Evolutionary conservation across 2,888 invertebrate species (phyloP).

Genomic region (Rhodophaea formosa): DNA sequence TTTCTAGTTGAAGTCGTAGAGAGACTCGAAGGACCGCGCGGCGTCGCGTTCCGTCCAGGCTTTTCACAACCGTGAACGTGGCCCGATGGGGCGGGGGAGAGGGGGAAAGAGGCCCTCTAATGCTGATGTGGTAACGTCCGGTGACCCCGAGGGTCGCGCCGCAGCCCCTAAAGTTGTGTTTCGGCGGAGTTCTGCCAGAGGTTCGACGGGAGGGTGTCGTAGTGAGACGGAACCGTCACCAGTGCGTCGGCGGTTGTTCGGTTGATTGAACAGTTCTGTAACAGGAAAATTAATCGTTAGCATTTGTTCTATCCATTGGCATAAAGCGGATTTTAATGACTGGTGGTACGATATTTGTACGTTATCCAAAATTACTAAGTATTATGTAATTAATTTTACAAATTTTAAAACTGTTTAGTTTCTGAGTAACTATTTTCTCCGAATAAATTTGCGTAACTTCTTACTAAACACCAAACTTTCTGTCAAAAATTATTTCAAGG

Average conservation of each 20-base stretch:
- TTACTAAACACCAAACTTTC: background rate
- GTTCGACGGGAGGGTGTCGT: constrained; percentile 81
- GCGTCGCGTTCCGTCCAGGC: constrained; percentile 49
- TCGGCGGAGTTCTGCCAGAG: constrained; percentile 71
- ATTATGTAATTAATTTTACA: too few species aligned
- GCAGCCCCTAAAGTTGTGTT: constrained; percentile 63
- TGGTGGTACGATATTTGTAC: too few species aligned
- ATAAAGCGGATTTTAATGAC: too few species aligned
- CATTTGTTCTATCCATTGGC: background rate
- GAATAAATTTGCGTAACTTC: too few species aligned
- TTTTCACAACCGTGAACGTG: constrained; percentile 65
- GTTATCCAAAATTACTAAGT: too few species aligned
- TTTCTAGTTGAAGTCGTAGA: background rate
- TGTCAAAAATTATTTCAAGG: background rate
- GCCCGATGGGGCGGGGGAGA: constrained; percentile 32
- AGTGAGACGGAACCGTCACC: constrained; percentile 88
- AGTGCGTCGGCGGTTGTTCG: constrained; percentile 87
- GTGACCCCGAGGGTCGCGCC: constrained; percentile 42
- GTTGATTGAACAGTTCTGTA: constrained; percentile 85
- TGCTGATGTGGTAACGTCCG: constrained; percentile 56
- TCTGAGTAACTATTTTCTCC: too few species aligned
- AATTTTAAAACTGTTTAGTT: too few species aligned
- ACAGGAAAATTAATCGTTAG: constrained; percentile 31
- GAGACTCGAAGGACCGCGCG: constrained; percentile 33
- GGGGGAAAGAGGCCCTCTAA: constrained; percentile 45